Conservation (phyloP, 2,113 vertebrate species). For the Sterrhoptilus dennistouni region DNA sequence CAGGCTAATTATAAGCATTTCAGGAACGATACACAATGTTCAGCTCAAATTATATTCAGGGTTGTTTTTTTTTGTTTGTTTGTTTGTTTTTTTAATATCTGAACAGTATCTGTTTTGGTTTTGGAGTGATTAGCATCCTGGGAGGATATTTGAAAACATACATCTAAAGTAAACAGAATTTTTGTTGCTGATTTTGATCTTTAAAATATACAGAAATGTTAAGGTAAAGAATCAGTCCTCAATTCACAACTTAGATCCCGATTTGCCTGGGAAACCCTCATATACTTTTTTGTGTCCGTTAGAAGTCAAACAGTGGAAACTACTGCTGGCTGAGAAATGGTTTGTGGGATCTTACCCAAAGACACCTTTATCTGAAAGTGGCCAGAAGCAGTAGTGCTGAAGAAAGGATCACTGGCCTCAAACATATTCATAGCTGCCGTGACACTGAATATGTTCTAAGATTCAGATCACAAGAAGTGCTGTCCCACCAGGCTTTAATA, state of each 20-base stretch:
- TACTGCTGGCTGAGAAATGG: background rate
- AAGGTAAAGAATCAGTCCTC: background rate
- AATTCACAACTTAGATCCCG: background rate
- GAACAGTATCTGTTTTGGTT: background rate
- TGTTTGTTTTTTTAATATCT: too few relatives aligned
- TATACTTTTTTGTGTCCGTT: background rate
- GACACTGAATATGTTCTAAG: background rate
- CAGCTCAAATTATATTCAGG: background rate
- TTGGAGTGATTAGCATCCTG: background rate
- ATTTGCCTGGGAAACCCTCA: background rate
- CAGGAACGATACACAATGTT: background rate
- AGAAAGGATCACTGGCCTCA: background rate
- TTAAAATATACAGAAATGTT: background rate
- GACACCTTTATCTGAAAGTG: background rate
- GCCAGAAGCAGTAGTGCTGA: background rate
- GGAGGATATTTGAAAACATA: background rate
- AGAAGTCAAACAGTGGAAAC: background rate
- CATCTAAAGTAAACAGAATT: background rate
- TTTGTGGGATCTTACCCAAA: background rate
- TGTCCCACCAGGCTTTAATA: background rate
- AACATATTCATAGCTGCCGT: background rate
- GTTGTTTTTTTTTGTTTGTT: too few relatives aligned
- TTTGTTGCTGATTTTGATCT: background rate
- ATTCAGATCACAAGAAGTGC: background rate
- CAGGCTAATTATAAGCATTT: constrained; percentile 40